Evolutionary conservation across 2,797 vertebrate genomes (phyloP).

Genomic region (Enteromius argenteus): DNA sequence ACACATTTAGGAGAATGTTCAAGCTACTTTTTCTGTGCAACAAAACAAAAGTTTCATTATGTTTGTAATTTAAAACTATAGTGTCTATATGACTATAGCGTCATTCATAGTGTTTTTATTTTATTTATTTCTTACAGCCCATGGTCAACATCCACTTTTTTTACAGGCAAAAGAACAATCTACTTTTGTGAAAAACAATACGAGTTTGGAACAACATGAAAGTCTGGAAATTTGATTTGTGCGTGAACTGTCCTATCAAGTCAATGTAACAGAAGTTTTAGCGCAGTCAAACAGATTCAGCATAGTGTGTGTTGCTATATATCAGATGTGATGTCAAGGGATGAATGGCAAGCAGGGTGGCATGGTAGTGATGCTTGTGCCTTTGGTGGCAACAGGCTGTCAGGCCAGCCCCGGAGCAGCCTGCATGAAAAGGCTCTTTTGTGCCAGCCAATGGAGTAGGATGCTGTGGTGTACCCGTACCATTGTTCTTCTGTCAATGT

Average conservation of each 20-base stretch:
- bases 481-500: constrained; percentile 79
- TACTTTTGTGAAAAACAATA: background rate
- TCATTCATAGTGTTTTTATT: too few species aligned
- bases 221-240: background rate
- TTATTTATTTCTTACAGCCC: background rate
- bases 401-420: constrained; percentile 40
- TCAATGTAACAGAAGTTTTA: background rate
- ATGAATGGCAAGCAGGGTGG: constrained; percentile 27
- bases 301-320: background rate
- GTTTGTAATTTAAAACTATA: background rate
- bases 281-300: background rate
- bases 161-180: background rate
- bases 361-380: constrained; percentile 50
- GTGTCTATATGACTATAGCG: background rate
- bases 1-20: background rate
- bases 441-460: constrained; percentile 67
- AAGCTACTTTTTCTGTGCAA: background rate
- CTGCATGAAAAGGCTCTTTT: constrained; percentile 70
- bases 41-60: background rate
- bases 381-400: constrained; percentile 38
- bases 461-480: constrained; percentile 73
- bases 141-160: background rate
- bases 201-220: background rate
- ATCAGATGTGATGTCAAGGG: background rate
- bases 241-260: background rate